Evolutionary conservation across 2,797 vertebrate species (phyloP).

Genomic region (Sebastes steindachneri): DNA sequence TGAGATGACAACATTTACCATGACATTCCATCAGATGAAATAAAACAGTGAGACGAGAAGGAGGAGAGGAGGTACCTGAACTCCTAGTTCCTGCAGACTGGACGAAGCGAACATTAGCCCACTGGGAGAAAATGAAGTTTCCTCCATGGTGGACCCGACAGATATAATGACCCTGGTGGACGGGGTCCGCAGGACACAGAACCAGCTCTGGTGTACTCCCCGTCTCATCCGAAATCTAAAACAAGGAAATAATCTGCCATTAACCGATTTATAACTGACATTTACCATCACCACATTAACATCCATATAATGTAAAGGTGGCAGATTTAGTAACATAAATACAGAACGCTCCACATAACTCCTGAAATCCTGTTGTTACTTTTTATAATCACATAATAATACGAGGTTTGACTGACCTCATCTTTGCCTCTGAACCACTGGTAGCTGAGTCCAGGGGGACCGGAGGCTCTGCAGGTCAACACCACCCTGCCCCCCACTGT

Average conservation of each 20-base stretch:
- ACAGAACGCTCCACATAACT: not conserved
- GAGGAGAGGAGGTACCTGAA: constrained; percentile 66
- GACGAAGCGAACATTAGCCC: constrained; percentile 79
- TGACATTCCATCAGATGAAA: not conserved
- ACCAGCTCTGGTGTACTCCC: constrained; percentile 78
- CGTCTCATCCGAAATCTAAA: constrained; percentile 77
- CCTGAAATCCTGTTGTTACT: not conserved
- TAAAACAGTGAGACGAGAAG: not conserved
- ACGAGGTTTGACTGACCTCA: constrained; percentile 76
- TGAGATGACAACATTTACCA: constrained; percentile 33
- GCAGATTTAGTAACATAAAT: not conserved
- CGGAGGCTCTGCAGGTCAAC: constrained; percentile 80
- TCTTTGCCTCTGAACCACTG: constrained; percentile 90
- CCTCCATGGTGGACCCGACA: constrained; percentile 85
- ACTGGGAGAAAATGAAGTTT: constrained; percentile 83
- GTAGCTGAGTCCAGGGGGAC: constrained; percentile 81
- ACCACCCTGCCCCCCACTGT: constrained; percentile 67
- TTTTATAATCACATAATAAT: not conserved
- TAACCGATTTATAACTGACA: not conserved
- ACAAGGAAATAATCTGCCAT: not conserved
- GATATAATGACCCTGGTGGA: constrained; percentile 82
- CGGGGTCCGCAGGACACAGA: constrained; percentile 48
- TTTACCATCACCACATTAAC: not conserved
- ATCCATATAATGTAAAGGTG: not conserved
- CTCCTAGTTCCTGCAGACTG: constrained; percentile 55